Conservation (phyloP, 2,888 invertebrate species). For the Epinotia demarniana region DNA sequence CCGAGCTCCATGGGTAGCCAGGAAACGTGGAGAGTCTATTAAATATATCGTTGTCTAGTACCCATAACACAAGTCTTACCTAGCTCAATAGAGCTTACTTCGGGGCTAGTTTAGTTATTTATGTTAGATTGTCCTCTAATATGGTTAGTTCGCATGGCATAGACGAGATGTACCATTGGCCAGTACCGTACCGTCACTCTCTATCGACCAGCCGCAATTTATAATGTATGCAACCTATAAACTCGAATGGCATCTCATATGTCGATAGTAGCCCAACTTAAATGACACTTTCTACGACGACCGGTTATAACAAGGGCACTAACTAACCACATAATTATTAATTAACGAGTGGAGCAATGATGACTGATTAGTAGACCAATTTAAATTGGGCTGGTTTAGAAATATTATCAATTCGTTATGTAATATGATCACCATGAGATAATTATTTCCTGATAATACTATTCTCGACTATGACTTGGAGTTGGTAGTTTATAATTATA, state of each 20-base stretch:
- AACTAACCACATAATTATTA: conserved; percentile 6
- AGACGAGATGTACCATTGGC: background rate
- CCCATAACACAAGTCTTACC: no score
- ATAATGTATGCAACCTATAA: background rate
- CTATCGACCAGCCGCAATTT: background rate
- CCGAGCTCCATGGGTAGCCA: no score
- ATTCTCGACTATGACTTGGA: no score
- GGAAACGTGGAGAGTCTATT: no score
- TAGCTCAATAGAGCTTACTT: no score
- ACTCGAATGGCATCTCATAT: background rate
- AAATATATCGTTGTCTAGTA: no score
- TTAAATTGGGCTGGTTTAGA: conserved; percentile 27
- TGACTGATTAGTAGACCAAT: background rate
- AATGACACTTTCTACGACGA: conserved; percentile 15
- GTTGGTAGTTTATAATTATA: no score
- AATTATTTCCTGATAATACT: background rate
- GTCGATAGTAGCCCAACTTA: background rate
- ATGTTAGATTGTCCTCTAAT: no score
- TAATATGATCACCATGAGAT: background rate
- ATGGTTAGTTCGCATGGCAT: no score
- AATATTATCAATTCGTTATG: conserved; percentile 25
- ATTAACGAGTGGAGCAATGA: conserved; percentile 22
- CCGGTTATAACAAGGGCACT: conserved; percentile 16
- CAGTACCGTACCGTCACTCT: background rate
- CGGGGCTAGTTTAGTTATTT: no score